phyloP scores from a whole-genome alignment of 2,888 invertebrate species.

The Brachypalpus laphriformis region DNA sequence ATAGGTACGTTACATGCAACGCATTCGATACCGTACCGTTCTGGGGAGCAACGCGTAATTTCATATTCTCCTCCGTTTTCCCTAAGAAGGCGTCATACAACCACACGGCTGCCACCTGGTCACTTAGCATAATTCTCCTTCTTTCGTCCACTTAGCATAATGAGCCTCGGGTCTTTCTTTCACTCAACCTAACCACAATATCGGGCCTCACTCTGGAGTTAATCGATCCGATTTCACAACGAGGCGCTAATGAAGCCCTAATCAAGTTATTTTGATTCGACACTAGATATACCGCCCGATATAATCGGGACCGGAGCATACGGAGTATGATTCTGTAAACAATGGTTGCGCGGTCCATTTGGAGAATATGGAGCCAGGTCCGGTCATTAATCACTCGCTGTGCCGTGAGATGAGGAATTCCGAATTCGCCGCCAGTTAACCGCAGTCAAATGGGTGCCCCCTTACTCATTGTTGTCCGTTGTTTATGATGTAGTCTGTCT shows the following conservation, averaged over 20 bases:
- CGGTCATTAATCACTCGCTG: conserved; percentile 69
- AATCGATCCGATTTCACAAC: conserved; percentile 72
- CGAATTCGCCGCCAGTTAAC: conserved; percentile 71
- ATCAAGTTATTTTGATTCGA: conserved; percentile 74
- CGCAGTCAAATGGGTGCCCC: conserved; percentile 72
- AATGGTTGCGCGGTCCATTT: conserved; percentile 47
- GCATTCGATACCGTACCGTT: conserved; percentile 50
- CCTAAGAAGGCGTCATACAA: conserved; percentile 53
- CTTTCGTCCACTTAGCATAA: conserved; percentile 57
- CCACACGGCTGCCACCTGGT: conserved; percentile 62
- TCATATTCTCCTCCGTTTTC: conserved; percentile 53
- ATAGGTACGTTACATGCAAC: conserved; percentile 3
- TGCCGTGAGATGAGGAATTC: conserved; percentile 43
- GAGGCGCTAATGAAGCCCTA: conserved; percentile 73
- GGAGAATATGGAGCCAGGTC: conserved; percentile 51
- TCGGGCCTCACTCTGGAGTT: background rate
- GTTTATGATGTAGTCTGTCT: conserved; percentile 56
- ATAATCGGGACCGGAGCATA: conserved; percentile 45
- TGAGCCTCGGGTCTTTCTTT: conserved; percentile 55
- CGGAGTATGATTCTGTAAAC: too few species aligned
- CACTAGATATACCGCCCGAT: conserved; percentile 68
- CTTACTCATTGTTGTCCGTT: conserved; percentile 61
- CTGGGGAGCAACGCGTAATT: conserved; percentile 56
- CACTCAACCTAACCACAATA: conserved; percentile 18
- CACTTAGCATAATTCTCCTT: conserved; percentile 66